Base-by-base conservation (phyloP, 2,888 invertebrate genomes). In the Chesias legatella region DNA sequence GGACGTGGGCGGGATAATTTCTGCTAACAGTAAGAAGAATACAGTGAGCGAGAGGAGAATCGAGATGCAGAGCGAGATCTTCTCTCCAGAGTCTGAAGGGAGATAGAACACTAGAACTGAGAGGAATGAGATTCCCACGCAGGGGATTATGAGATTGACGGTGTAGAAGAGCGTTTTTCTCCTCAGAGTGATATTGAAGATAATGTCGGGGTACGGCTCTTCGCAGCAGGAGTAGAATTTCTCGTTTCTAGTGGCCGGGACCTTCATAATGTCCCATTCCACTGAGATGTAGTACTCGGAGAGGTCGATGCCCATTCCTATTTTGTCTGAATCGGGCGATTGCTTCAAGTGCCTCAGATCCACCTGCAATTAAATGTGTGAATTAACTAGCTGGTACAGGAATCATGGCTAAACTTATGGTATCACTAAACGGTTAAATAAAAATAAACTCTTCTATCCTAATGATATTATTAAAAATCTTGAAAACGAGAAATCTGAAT, bases 141-240 rank as follows among this genome's bases (percentile, higher is more conserved):
- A 98, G 38, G 98, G 98, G 67, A 98, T 97, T 70, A 98, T 98
- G 56, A 98, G 91, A 81, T 98, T 98, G 67, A 98, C 96, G 35
- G 98, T 98, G 90, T 98, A 98, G 90, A 98, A 98, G 49, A 98
- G 92, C 23, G 98, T 98, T 89, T 98, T 98, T 64, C 98, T 91
- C 62, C 98, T 90, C 47, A 98, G 90, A 50, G 98, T 98, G 68
- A 99, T 94, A 88, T 98, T 97, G 90, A 99, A 99, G 63, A 98
- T 97, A 71, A 99, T 98, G 88, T 99, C 99, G 40, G 96, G 94
- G 74, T 96, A 99, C 45, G 98, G 98, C 80, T 98, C 96, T 79
- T 96, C 95, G 82, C 98, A 98, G 88, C 98, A 98, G 66, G 96
- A 96, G 90, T 98, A 97, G 84, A 95, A 96, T 77, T 95, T 95